Evolutionary conservation across 2,113 vertebrate genomes (phyloP).

Genomic region (Motacilla alba): DNA sequence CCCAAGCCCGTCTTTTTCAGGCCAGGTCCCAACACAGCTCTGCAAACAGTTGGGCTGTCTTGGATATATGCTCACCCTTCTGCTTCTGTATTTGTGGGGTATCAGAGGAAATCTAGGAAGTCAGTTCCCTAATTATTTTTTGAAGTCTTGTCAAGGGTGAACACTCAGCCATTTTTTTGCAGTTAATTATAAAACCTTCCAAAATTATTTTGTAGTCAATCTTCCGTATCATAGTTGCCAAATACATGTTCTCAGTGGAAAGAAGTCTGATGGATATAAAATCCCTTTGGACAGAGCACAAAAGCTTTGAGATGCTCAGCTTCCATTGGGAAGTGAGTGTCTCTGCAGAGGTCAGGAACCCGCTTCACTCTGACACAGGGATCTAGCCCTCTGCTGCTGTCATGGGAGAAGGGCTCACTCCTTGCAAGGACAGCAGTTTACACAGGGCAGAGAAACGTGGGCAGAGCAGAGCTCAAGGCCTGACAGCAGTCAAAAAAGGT

Average conservation of each 20-base stretch:
- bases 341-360: not conserved
- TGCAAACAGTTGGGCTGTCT: not conserved
- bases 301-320: not conserved
- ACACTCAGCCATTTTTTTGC: not conserved
- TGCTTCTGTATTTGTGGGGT: not conserved
- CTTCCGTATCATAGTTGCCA: not conserved
- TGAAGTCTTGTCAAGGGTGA: not conserved
- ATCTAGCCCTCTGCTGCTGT: not conserved
- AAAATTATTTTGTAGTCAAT: not conserved
- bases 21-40: not conserved
- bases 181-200: not conserved
- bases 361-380: rapidly evolving
- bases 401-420: not conserved
- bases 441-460: not conserved
- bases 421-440: not conserved
- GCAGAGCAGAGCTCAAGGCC: rapidly evolving
- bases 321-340: not conserved
- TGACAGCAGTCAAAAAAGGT: not conserved
- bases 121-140: not conserved
- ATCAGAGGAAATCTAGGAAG: not conserved
- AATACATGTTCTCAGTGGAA: not conserved
- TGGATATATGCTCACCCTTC: not conserved
- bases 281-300: not conserved
- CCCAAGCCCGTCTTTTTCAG: not conserved
- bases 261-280: not conserved